Evolutionary conservation across 2,797 vertebrate genomes (phyloP), one percentile per base, ranked within the genome.

Genomic region (Tympanoctomys barrerae): DNA sequence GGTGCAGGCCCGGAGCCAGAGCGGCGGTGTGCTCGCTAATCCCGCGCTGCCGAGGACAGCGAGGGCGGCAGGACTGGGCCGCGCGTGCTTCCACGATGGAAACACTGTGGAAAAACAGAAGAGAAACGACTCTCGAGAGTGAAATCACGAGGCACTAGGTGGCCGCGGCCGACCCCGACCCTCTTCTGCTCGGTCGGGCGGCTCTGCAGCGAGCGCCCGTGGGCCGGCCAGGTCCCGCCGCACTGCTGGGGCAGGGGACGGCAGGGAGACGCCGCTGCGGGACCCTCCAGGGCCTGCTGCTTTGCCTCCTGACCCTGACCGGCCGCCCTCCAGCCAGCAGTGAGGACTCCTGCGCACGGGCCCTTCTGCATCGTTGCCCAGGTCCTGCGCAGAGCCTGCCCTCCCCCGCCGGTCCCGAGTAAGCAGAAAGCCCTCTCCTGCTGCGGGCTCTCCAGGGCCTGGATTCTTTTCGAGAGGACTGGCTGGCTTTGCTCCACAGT

Each of bases 311-410:
- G 22, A 3, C 22, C 24, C 49, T 59, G 6, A 13, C 52, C 0
- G 36, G 28, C 12, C 0, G 4, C 0, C 0, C 28, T 31, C n/a
- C 11, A 4, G 5, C 7, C 31, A 0, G 18, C 26, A 62, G 2
- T 0, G 28, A 19, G 26, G 6, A 33, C n/a, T 16, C 14, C 79
- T 54, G n/a, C 78, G 68, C 1, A 0, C 2, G 1, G 1, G 39
- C 36, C 77, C 61, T 33, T 42, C 14, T 14, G 7, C 2, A 1
- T n/a, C 5, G 14, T 3, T 19, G 7, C 31, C 21, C 19, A 5
- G 7, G 46, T 12, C 31, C 49, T 10, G 10, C 2, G 19, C 31
- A n/a, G 13, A 36, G 59, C 14, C 36, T 59, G 36, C 16, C 5
- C 57, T n/a, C 39, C 73, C 26, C 26, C 12, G 1, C 39, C 73